These are phyloP conservation scores for Semotilus atromaculatus DNA, from an alignment of 2,797 vertebrate species.

Conservation along the genomic window DNA sequence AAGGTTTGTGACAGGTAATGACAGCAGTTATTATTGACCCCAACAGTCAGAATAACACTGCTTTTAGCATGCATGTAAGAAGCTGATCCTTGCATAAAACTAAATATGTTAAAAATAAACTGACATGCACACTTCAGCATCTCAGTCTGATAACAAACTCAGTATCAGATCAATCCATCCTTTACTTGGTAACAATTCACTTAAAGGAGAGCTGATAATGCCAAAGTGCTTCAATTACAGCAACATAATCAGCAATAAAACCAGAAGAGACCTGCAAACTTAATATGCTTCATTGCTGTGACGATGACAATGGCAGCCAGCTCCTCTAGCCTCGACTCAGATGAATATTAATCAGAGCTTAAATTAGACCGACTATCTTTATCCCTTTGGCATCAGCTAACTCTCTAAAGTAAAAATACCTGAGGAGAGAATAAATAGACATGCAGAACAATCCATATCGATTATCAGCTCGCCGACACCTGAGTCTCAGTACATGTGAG, in stretches of 20 bases:
- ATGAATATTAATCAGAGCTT: slow-evolving; percentile 60
- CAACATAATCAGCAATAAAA: background rate
- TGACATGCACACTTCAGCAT: background rate
- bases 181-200: background rate
- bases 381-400: slow-evolving; percentile 31
- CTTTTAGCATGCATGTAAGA: background rate
- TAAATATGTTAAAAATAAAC: too few relatives aligned
- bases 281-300: background rate
- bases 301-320: slow-evolving; percentile 40
- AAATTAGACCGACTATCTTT: slow-evolving; percentile 56
- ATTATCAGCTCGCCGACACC: background rate
- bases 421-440: slow-evolving; percentile 48
- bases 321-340: slow-evolving; percentile 38
- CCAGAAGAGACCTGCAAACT: too few relatives aligned
- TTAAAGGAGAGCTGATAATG: background rate
- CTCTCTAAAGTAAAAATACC: slow-evolving; percentile 46
- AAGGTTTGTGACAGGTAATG: background rate
- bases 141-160: background rate
- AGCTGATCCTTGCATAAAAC: background rate
- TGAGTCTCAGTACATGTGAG: background rate
- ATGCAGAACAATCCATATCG: slow-evolving; percentile 38
- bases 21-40: background rate
- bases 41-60: background rate
- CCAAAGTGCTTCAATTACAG: background rate
- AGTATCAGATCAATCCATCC: background rate